phyloP scores from a whole-genome alignment of 1,140 invertebrate genomes.

The Arion vulgaris region DNA sequence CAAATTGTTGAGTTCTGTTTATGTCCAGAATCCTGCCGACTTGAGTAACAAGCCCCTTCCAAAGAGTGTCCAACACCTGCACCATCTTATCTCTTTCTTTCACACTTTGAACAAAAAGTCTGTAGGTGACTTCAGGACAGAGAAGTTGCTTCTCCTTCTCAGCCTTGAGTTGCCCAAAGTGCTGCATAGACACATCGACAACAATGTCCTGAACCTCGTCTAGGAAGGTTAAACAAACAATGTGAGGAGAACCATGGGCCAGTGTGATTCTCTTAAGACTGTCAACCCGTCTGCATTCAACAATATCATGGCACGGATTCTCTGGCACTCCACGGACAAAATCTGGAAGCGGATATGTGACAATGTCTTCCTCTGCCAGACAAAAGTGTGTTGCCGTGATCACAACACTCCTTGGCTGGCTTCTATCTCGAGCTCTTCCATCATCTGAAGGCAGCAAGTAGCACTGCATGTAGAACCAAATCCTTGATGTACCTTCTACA shows the following conservation, averaged over 20 bases:
- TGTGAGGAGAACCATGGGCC: constrained; percentile 43
- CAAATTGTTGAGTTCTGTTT: too few species aligned
- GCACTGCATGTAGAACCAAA: constrained; percentile 59
- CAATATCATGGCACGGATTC: constrained; percentile 59
- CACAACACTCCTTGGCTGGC: constrained; percentile 59
- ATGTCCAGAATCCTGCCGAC: constrained; percentile 48
- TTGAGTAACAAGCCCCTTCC: constrained; percentile 60
- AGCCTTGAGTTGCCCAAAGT: constrained; percentile 57
- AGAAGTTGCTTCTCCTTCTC: constrained; percentile 45
- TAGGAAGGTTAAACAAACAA: constrained; percentile 62
- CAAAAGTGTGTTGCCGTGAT: constrained; percentile 64
- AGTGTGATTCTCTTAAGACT: constrained; percentile 61
- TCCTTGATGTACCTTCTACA: constrained; percentile 36
- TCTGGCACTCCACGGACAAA: constrained; percentile 67
- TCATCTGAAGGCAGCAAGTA: constrained; percentile 52
- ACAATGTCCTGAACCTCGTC: constrained; percentile 66
- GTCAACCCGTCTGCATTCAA: constrained; percentile 61
- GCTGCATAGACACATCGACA: constrained; percentile 61
- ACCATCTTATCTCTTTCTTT: constrained; percentile 64
- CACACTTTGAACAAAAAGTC: constrained; percentile 59
- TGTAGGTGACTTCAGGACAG: constrained; percentile 57
- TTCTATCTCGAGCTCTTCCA: constrained; percentile 30
- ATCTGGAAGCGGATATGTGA: constrained; percentile 70
- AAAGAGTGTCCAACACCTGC: constrained; percentile 61
- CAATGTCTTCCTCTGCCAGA: constrained; percentile 64